Base-by-base conservation (phyloP, 2,797 vertebrate genomes). In the Channallabes apus region DNA sequence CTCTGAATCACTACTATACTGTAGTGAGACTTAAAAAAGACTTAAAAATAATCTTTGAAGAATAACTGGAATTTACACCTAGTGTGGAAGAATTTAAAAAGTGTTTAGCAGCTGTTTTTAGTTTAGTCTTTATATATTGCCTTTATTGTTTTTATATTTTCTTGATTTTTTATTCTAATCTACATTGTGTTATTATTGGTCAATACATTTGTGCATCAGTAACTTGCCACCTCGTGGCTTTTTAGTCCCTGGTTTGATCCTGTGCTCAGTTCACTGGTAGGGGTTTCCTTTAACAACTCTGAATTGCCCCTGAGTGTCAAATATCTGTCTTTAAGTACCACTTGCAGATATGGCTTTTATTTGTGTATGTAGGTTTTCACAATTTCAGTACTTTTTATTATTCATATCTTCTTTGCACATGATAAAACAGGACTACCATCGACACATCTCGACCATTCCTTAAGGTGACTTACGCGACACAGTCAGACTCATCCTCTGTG, bases 401-500 rank as follows among this genome's bases (percentile, higher is more conserved):
- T 77, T 27, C 15, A 54, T 54, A 27, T 27, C 18, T 75, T 35
- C 11, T 77, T 35, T 24, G 9, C 20, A 9, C 20, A 14, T 24
- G 41, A 24, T 7, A 35, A 62, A 64, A 62, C 35, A 46, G 14
- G 14, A 8, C 8, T 24, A 58, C 51, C 58, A 59, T 18, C 11
- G 54, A 32, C 17, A 29, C 20, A 58, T 59, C 75, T 35, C 5
- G 20, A 0, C 6, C 14, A 78, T 27, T 65, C 1, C 24, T 80
- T 38, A 2, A 27, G 29, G 17, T 51, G 77, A 96, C 96, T 96
- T 88, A 97, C 94, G 88, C 92, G 6, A 92, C 88, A 91, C 96
- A 96, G 64, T 97, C 96, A 11, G 94, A 90, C 61, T 97, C 96
- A 20, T 97, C 95, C 82, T 96, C 94, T 27, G 96, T 93, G 87